Conservation (phyloP, 2,113 vertebrate species). For the Lanius ludovicianus region DNA sequence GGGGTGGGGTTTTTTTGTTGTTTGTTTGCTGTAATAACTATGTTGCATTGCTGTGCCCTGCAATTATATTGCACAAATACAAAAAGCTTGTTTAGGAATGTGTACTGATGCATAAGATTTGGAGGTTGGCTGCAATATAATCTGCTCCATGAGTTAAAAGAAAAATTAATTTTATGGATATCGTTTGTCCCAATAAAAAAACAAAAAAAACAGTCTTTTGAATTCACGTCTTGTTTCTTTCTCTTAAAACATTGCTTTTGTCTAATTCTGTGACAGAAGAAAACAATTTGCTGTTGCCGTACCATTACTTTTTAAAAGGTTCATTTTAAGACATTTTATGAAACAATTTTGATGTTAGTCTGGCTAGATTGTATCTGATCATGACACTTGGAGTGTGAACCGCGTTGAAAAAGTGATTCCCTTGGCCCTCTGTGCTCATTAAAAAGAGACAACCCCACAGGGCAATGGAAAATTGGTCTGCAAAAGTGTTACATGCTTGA, state of each 20-base stretch:
- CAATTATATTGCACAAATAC: neutral
- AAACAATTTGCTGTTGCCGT: neutral
- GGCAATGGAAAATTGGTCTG: neutral
- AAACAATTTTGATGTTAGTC: neutral
- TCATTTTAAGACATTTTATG: neutral
- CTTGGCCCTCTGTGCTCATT: neutral
- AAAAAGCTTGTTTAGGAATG: neutral
- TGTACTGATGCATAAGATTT: neutral
- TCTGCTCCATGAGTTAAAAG: neutral
- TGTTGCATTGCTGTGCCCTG: neutral
- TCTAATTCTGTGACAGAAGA: neutral
- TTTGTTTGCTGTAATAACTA: neutral
- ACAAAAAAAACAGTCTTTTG: neutral
- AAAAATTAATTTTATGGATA: neutral
- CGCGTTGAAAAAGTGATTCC: neutral
- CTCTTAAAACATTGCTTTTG: neutral
- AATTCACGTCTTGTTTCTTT: neutral
- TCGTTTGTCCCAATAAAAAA: neutral
- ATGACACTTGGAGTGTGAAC: neutral
- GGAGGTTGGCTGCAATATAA: neutral
- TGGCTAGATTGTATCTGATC: neutral
- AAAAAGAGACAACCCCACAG: neutral
- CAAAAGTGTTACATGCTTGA: neutral
- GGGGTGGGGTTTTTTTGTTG: neutral
- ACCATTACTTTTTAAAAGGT: neutral